Percentiles rank a stretch among this genome's conserved stretches.
Conservation (phyloP, 2,888 invertebrate genomes). For the Lepeophtheirus nordmannii region DNA sequence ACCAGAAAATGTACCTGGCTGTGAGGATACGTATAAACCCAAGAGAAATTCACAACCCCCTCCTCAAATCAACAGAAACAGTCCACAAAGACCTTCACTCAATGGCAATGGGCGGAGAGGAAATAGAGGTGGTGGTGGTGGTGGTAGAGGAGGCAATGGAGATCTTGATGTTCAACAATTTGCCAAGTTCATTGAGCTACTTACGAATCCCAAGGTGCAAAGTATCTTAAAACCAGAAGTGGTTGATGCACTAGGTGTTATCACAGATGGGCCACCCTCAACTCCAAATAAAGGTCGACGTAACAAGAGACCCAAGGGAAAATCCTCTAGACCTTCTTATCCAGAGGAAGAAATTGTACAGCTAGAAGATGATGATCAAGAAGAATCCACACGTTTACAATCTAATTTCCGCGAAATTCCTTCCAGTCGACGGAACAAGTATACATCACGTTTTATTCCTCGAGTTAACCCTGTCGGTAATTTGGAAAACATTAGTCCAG, state of each 20-base stretch:
- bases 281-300: neutral
- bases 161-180: conserved; percentile 11
- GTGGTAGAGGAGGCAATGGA: neutral
- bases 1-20: conserved; percentile 24
- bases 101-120: neutral
- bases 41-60: neutral
- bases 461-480: conserved; percentile 8
- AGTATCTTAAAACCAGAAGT: conserved; percentile 20
- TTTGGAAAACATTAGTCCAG: conserved; percentile 10
- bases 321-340: neutral
- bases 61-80: neutral
- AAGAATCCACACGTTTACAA: neutral
- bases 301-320: neutral
- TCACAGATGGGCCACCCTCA: neutral
- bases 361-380: neutral
- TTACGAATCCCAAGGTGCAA: conserved; percentile 19
- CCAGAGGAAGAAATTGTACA: neutral
- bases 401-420: conserved; percentile 8
- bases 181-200: conserved; percentile 20
- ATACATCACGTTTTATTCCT: conserved; percentile 23
- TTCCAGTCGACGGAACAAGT: conserved; percentile 8
- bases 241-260: neutral
- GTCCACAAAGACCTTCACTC: neutral
- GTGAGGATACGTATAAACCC: conserved; percentile 21
- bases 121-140: neutral